Evolutionary conservation across 1,140 invertebrate species (phyloP).

Genomic region (Bombus cullumanus): DNA sequence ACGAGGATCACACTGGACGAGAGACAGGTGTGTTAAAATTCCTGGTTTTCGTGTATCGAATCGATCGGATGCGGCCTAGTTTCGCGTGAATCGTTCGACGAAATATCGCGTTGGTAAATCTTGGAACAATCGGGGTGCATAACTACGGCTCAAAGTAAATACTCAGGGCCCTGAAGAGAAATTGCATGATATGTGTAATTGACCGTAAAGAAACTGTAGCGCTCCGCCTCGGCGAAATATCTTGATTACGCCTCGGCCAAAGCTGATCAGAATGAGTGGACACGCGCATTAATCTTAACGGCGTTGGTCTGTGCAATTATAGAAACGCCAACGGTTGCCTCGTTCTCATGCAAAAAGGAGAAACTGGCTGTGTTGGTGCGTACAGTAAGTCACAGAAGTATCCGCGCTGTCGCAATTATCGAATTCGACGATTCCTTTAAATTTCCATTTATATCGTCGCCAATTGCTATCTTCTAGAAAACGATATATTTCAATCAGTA

Average conservation of each 20-base stretch:
- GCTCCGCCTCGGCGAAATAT: conserved; percentile 24
- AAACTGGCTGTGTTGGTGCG: background rate
- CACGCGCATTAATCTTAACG: conserved; percentile 43
- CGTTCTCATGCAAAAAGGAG: background rate
- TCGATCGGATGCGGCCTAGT: conserved; percentile 6
- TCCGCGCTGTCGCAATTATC: background rate
- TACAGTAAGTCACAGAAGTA: background rate
- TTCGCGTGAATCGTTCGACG: background rate
- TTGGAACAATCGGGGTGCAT: conserved; percentile 28
- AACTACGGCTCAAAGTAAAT: background rate
- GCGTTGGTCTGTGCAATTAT: conserved; percentile 31
- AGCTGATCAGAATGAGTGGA: conserved; percentile 35
- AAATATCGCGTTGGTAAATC: background rate
- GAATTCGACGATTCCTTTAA: background rate
- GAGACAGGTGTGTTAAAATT: background rate
- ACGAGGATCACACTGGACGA: background rate
- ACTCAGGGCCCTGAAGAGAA: background rate
- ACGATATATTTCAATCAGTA: no score
- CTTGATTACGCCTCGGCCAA: conserved; percentile 34
- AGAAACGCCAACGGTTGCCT: background rate
- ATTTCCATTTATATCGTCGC: background rate
- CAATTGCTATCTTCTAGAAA: no score
- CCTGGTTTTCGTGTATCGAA: background rate
- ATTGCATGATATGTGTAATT: conserved; percentile 25
- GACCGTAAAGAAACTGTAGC: conserved; percentile 27